Percentiles rank a stretch among this genome's conserved stretches.
Evolutionary conservation across 92 coral and sea anemone species (phyloP).

Genomic region (Desmophyllum pertusum): DNA sequence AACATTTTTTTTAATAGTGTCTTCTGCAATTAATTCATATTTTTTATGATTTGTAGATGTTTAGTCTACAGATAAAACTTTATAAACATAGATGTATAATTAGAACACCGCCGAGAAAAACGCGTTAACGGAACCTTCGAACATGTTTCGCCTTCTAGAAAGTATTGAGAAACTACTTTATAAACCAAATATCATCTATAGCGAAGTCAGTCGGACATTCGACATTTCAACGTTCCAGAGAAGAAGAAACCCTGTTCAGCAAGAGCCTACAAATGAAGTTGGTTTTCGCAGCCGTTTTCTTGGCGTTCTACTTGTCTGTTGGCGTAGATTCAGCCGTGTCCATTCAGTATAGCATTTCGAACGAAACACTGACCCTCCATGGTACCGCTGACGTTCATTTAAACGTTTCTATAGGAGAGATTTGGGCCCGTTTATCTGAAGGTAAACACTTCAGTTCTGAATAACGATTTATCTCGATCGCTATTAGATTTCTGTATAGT

Average conservation of each 20-base stretch:
- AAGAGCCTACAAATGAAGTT: background rate
- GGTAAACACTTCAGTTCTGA: conserved; percentile 31
- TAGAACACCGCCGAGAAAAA: too few relatives aligned
- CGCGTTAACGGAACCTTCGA: too few relatives aligned
- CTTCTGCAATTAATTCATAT: too few relatives aligned
- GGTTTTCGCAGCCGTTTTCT: background rate
- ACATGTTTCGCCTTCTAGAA: too few relatives aligned
- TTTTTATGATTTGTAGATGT: too few relatives aligned
- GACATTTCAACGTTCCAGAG: too few relatives aligned
- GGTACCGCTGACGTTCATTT: conserved; percentile 49
- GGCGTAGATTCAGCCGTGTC: conserved; percentile 13
- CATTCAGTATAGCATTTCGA: conserved; percentile 2
- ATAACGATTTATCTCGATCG: too few relatives aligned
- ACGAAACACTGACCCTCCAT: conserved; percentile 27
- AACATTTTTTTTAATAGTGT: too few relatives aligned
- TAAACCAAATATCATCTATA: background rate
- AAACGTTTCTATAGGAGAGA: conserved; percentile 39
- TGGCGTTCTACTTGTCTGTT: background rate
- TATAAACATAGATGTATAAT: too few relatives aligned
- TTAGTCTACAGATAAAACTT: too few relatives aligned
- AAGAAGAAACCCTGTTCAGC: background rate
- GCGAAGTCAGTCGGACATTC: background rate
- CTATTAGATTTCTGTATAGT: too few relatives aligned
- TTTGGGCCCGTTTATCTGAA: conserved; percentile 63
- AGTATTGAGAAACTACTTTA: background rate